A percentile compares a stretch with the other conserved stretches of the same genome.
These are phyloP conservation scores for Scomberomorus guttatus DNA, from an alignment of 2,797 vertebrate species.

Conservation along the genomic window DNA sequence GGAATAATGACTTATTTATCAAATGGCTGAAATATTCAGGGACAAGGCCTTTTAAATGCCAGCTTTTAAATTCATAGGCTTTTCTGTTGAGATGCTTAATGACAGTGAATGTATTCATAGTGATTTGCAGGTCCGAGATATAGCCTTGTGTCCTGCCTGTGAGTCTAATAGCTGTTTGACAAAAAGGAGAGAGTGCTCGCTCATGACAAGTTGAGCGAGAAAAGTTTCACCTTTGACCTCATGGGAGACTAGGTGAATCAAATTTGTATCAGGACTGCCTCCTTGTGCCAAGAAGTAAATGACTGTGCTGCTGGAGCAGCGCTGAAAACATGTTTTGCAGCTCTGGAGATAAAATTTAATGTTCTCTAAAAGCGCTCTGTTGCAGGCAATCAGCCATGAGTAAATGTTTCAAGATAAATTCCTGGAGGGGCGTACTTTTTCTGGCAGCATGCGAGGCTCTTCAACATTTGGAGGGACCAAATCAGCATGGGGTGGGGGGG, in stretches of 20 bases:
- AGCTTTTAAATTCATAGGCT: constrained; percentile 67
- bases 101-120: constrained; percentile 69
- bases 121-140: constrained; percentile 53
- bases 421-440: constrained; percentile 60
- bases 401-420: constrained; percentile 73
- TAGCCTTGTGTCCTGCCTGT: constrained; percentile 19
- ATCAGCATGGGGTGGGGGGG: constrained; percentile 16
- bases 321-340: constrained; percentile 57
- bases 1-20: constrained; percentile 82
- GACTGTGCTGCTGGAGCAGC: constrained; percentile 34
- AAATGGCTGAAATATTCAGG: constrained; percentile 77
- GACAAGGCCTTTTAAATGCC: constrained; percentile 16
- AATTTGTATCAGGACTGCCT: constrained; percentile 4
- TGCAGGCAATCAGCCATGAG: constrained; percentile 66
- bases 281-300: constrained; percentile 36
- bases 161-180: constrained; percentile 60
- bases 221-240: constrained; percentile 68
- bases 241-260: constrained; percentile 9
- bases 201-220: neutral
- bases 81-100: constrained; percentile 68
- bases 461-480: constrained; percentile 35
- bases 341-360: constrained; percentile 55
- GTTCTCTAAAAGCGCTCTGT: constrained; percentile 49
- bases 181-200: constrained; percentile 12
- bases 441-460: constrained; percentile 42